Evolutionary conservation across 2,888 invertebrate species (phyloP).

Genomic region (Philhelius pedissequus): DNA sequence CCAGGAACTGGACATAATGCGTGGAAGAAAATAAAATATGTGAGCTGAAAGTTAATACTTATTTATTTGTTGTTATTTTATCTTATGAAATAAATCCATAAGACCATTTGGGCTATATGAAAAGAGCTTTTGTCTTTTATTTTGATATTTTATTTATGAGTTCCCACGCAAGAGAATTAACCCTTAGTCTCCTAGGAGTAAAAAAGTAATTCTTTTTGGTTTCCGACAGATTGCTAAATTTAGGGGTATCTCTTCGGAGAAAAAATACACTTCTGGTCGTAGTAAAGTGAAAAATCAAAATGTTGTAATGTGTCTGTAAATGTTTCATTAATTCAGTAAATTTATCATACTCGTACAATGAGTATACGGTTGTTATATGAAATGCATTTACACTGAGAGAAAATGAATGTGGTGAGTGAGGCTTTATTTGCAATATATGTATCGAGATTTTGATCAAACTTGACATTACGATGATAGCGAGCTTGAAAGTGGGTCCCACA

Average conservation of each 20-base stretch:
- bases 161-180: neutral
- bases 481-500: no score
- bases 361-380: no score
- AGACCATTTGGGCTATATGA: neutral
- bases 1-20: constrained; percentile 16
- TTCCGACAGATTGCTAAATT: neutral
- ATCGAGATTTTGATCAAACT: no score
- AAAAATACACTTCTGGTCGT: neutral
- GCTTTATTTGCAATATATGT: no score
- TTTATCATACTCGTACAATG: no score
- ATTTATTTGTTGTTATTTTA: constrained; percentile 15
- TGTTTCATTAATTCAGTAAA: neutral
- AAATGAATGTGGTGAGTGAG: no score
- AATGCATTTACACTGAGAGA: no score
- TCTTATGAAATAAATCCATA: constrained; percentile 5
- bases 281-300: neutral
- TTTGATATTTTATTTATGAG: neutral
- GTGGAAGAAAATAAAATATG: constrained; percentile 38
- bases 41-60: constrained; percentile 5
- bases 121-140: neutral
- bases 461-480: no score
- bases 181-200: no score
- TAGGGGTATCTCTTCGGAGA: neutral
- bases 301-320: no score
- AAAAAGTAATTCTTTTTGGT: neutral